Evolutionary conservation across 1,140 invertebrate genomes (phyloP).

Genomic region (Drosophila ogumai): DNA sequence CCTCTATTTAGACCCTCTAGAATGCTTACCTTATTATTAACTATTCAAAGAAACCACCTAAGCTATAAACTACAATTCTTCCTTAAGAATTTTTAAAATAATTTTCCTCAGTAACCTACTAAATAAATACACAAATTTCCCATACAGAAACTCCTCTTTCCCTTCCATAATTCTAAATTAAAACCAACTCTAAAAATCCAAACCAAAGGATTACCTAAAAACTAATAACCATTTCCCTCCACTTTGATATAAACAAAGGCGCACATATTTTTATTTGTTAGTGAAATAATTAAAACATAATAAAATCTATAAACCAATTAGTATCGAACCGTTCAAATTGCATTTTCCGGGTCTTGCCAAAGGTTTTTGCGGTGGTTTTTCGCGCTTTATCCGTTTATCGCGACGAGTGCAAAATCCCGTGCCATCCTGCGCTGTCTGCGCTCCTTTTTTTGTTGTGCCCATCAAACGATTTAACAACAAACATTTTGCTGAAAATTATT

Average conservation of each 20-base stretch:
- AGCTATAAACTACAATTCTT: too few species aligned
- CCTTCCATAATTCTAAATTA: neutral
- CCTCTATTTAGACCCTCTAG: too few species aligned
- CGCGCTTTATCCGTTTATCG: slow-evolving; percentile 62
- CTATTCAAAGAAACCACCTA: too few species aligned
- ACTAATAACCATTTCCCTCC: slow-evolving; percentile 12
- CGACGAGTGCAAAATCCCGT: slow-evolving; percentile 42
- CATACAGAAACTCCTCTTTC: neutral
- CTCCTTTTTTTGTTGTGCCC: slow-evolving; percentile 13
- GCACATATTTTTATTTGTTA: slow-evolving; percentile 41
- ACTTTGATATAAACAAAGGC: slow-evolving; percentile 4
- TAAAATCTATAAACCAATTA: slow-evolving; percentile 70
- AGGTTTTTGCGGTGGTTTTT: slow-evolving; percentile 27
- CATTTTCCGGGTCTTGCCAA: slow-evolving; percentile 17
- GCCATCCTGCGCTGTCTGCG: neutral
- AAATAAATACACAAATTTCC: neutral
- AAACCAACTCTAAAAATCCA: neutral
- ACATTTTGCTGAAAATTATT: slow-evolving; percentile 48
- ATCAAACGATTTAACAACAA: slow-evolving; percentile 55
- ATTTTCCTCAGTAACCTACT: neutral
- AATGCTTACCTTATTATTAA: too few species aligned
- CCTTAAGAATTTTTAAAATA: neutral
- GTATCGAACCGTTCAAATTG: slow-evolving; percentile 37
- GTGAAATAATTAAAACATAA: slow-evolving; percentile 56
- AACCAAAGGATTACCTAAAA: slow-evolving; percentile 8